These are phyloP conservation scores for Corythucha ciliata DNA, from an alignment of 2,888 invertebrate species.

Conservation along the genomic window DNA sequence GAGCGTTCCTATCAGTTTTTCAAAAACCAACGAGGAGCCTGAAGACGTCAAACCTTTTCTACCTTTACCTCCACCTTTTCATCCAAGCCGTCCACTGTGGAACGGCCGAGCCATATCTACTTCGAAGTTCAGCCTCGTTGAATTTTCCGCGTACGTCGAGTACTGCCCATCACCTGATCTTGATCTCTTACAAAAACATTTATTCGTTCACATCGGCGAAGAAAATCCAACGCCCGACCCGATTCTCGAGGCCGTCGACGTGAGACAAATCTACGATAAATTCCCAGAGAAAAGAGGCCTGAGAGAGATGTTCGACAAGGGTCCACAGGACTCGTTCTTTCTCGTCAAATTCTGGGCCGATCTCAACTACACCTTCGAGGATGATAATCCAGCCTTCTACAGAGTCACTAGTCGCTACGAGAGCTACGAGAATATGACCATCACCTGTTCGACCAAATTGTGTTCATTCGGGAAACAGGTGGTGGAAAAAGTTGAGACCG, in stretches of 20 bases:
- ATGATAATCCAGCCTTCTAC: conserved; percentile 90
- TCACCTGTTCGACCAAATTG: conserved; percentile 97
- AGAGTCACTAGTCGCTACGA: conserved; percentile 98
- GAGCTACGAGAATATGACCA: conserved; percentile 96
- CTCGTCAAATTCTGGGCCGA: conserved; percentile 99
- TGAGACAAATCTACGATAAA: conserved; percentile 97
- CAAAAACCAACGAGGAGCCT: too few species aligned
- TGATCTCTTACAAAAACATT: conserved; percentile 91
- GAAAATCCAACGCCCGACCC: conserved; percentile 89
- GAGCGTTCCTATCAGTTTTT: too few species aligned
- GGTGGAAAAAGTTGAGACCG: conserved; percentile 98
- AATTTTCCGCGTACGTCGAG: conserved; percentile 98
- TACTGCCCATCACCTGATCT: conserved; percentile 86
- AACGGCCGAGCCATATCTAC: conserved; percentile 94
- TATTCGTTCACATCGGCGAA: conserved; percentile 96
- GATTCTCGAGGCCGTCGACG: conserved; percentile 90
- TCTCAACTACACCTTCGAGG: conserved; percentile 88
- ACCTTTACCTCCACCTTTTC: conserved; percentile 56
- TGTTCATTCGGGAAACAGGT: conserved; percentile 99
- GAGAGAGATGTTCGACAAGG: conserved; percentile 94
- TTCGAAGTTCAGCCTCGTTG: conserved; percentile 90
- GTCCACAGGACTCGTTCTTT: conserved; percentile 95
- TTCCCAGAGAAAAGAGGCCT: conserved; percentile 97
- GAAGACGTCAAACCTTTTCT: conserved; percentile 72
- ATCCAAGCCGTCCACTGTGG: conserved; percentile 54